Evolutionary conservation across 2,888 invertebrate genomes (phyloP).

Genomic region (Agrypnus murinus): DNA sequence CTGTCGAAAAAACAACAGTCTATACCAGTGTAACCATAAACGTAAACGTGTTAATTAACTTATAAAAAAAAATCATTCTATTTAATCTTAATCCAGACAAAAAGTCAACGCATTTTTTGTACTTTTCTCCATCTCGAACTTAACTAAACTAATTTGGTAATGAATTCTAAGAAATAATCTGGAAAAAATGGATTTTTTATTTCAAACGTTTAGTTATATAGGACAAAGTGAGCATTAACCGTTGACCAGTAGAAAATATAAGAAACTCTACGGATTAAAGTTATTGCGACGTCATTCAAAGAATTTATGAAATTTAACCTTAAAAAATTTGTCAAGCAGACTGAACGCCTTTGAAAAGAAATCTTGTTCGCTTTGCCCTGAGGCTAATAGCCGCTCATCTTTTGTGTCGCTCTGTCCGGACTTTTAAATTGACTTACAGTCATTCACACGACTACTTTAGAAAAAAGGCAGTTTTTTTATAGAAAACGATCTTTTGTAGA

Average conservation of each 20-base stretch:
- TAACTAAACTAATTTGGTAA: too few relatives aligned
- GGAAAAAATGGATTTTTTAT: neutral
- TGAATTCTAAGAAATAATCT: too few relatives aligned
- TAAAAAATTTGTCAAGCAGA: constrained; percentile 7
- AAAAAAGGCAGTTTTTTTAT: neutral
- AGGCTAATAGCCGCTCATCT: constrained; percentile 13
- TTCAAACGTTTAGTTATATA: neutral
- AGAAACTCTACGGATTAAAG: neutral
- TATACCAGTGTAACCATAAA: too few relatives aligned
- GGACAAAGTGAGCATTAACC: neutral
- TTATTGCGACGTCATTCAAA: constrained; percentile 11
- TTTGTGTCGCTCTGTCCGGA: constrained; percentile 13
- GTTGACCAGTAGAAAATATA: neutral
- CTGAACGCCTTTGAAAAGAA: constrained; percentile 12
- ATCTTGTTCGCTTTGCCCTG: neutral
- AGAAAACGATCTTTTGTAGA: neutral
- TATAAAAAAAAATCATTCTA: too few relatives aligned
- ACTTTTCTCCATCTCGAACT: too few relatives aligned
- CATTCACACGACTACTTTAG: constrained; percentile 2
- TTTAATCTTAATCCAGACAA: too few relatives aligned
- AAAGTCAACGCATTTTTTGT: too few relatives aligned
- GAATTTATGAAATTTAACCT: constrained; percentile 17
- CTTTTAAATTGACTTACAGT: constrained; percentile 9
- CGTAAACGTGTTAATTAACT: too few relatives aligned
- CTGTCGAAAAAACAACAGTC: too few relatives aligned